Percentiles rank a stretch among this genome's conserved stretches.
These are phyloP conservation scores for Knipowitschia caucasica DNA, from an alignment of 2,797 vertebrate genomes.

Conservation along the genomic window DNA sequence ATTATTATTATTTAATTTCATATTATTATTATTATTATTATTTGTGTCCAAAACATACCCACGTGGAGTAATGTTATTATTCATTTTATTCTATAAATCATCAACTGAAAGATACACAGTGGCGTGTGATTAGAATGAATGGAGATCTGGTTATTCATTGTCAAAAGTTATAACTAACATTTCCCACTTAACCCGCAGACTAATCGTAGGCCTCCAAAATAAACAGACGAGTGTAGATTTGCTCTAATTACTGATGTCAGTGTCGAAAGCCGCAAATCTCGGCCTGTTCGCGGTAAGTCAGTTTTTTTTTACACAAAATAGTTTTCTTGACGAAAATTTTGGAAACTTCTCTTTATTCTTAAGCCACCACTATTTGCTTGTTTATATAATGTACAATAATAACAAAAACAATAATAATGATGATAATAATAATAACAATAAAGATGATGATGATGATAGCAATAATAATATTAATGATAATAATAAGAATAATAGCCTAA, in stretches of 20 bases:
- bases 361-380: too few relatives aligned
- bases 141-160: constrained; percentile 93
- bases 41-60: constrained; percentile 76
- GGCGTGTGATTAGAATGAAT: constrained; percentile 87
- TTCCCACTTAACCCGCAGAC: constrained; percentile 72
- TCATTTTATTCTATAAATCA: constrained; percentile 99
- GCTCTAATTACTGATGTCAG: constrained; percentile 53
- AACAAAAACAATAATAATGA: too few relatives aligned
- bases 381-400: too few relatives aligned
- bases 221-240: constrained; percentile 72
- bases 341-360: too few relatives aligned
- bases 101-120: constrained; percentile 98
- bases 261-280: constrained; percentile 38
- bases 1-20: not conserved
- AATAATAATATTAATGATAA: too few relatives aligned
- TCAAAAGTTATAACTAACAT: constrained; percentile 85
- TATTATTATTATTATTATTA: not conserved
- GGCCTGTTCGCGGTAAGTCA: constrained; percentile 26
- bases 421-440: too few relatives aligned
- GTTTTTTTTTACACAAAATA: constrained; percentile 12
- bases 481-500: too few relatives aligned
- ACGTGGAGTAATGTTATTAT: constrained; percentile 92
- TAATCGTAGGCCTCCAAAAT: constrained; percentile 67
- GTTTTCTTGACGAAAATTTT: not conserved
- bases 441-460: too few relatives aligned